These are phyloP conservation scores for Calliopum simillimum DNA, from an alignment of 2,888 invertebrate genomes.

Conservation along the genomic window DNA sequence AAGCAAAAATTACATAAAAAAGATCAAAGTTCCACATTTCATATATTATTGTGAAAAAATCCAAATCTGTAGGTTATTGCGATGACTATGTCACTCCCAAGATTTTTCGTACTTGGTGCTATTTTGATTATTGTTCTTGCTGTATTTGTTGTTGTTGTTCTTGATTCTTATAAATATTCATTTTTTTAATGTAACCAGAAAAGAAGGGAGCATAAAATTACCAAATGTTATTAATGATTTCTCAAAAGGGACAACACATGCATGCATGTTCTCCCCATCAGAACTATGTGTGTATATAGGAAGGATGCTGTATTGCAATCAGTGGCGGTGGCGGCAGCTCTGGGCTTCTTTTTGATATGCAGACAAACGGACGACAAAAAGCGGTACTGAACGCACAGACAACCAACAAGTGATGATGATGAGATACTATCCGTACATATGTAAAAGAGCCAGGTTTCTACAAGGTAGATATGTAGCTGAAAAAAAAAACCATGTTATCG, in stretches of 20 bases:
- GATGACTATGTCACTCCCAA: background rate
- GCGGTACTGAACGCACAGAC: background rate
- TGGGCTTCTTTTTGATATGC: constrained; percentile 30
- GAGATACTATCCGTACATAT: constrained; percentile 19
- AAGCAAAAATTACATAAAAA: too few relatives aligned
- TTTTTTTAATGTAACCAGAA: constrained; percentile 55
- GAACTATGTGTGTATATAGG: too few relatives aligned
- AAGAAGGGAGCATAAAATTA: constrained; percentile 55
- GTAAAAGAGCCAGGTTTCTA: constrained; percentile 8
- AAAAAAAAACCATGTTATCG: background rate
- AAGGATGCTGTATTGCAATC: constrained; percentile 44
- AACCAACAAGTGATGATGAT: constrained; percentile 4
- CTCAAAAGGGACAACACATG: constrained; percentile 57
- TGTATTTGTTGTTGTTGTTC: constrained; percentile 33
- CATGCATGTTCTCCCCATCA: too few relatives aligned
- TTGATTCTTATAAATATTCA: constrained; percentile 57
- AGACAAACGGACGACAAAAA: constrained; percentile 30
- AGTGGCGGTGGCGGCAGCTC: constrained; percentile 42
- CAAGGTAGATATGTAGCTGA: constrained; percentile 1
- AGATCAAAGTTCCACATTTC: too few relatives aligned
- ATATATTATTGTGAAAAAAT: background rate
- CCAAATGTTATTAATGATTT: constrained; percentile 62
- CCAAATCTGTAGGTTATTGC: constrained; percentile 8
- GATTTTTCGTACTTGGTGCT: constrained; percentile 7
- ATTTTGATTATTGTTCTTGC: constrained; percentile 29